Conservation (phyloP, 1,140 invertebrate genomes). For the Calycopis cecrops region DNA sequence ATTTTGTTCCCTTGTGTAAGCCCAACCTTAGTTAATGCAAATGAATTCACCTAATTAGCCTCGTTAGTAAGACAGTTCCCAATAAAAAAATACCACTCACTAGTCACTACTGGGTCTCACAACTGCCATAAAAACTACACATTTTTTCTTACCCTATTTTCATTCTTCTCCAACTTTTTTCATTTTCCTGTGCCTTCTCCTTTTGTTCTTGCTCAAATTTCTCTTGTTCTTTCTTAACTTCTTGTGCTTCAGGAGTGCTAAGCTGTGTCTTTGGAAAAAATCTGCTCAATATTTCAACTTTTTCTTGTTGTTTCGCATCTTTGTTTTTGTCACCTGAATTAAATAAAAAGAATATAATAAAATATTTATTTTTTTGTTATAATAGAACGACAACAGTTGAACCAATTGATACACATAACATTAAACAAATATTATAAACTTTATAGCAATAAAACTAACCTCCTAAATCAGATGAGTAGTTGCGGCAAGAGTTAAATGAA, state of each 20-base stretch:
- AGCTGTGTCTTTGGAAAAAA: conserved; percentile 62
- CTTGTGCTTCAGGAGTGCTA: conserved; percentile 47
- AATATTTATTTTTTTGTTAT: neutral
- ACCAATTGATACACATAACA: neutral
- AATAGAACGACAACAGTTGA: conserved; percentile 13
- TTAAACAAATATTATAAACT: neutral
- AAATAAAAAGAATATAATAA: conserved; percentile 4
- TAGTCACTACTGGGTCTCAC: too few relatives aligned
- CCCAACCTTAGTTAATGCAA: too few relatives aligned
- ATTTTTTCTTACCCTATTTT: conserved; percentile 72
- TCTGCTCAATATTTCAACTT: conserved; percentile 61
- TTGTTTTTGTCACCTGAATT: conserved; percentile 47
- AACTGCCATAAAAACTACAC: neutral
- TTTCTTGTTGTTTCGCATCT: conserved; percentile 40
- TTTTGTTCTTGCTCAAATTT: conserved; percentile 69
- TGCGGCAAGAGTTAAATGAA: conserved; percentile 45
- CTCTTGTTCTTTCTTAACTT: conserved; percentile 67
- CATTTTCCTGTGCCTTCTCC: conserved; percentile 74
- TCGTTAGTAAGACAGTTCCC: too few relatives aligned
- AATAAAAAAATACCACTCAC: too few relatives aligned
- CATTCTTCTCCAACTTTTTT: conserved; percentile 78
- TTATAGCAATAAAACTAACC: conserved; percentile 47
- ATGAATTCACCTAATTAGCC: too few relatives aligned
- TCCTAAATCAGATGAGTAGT: conserved; percentile 57
- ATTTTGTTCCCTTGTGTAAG: too few relatives aligned